Base-by-base conservation (phyloP, 2,797 vertebrate species). In the Hydrocynus forskahlii region DNA sequence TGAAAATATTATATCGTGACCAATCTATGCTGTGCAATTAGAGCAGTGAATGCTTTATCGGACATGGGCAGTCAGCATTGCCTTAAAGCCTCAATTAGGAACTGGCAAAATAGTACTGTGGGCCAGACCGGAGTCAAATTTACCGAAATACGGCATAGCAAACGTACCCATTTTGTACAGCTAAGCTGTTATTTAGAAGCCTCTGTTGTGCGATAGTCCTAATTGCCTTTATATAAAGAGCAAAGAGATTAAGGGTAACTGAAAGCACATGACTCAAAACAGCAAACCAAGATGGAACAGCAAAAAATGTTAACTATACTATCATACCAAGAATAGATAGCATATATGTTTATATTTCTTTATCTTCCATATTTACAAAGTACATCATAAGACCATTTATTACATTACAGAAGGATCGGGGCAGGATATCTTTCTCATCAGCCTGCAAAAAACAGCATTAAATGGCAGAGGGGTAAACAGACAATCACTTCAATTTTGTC, bases 281-380 rank as follows among this genome's bases (percentile, higher is more conserved):
- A 68, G 69, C 66, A 81, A 57, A 54, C 52, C 52, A 82, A 66
- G 10, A 38, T 68, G 67, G n/a, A 55, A 57, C 17, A 57, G 8
- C 69, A 84, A 64, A 66, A 29, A 5, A 63, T 64, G 45, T 73
- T 38, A 12, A 78, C 78, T 83, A 80, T 78, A 68, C 79, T 81
- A 87, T 68, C 13, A 86, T 80, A 89, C 68, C 75, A 78, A 84
- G 79, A 83, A 78, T 79, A 87, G 88, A 93, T 90, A 88, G 87
- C 70, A 79, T 90, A 84, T 84, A 76, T 72, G 89, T 89, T 90
- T 91, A 91, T 87, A 92, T 85, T 76, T 83, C 81, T 78, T 86
- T 78, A 86, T 86, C 73, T 71, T 86, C 83, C 79, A 60, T 86
- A 84, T 86, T 81, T 87, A 87, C 86, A 87, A 68, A 76, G 52